Base-by-base conservation (phyloP, 2,797 vertebrate genomes). In the Xenops minutus region DNA sequence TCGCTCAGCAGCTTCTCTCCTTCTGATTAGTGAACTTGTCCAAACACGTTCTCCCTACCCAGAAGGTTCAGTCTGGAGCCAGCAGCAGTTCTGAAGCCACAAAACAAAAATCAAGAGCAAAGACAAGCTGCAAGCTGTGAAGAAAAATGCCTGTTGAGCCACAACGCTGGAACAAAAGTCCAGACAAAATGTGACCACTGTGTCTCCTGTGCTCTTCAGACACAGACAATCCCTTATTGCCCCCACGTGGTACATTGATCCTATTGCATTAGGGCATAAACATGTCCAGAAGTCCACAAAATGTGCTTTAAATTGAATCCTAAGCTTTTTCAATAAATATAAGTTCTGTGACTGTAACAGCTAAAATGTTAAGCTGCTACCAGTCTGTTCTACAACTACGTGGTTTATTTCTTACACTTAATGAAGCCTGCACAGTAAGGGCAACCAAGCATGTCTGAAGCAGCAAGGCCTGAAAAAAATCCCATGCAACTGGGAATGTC, bases 1-100 rank as follows among this genome's bases (percentile, higher is more conserved):
- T 92, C 37, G 85, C 84, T 85, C 74, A 24, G 69, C 96, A 46
- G 36, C 94, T 91, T 72, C 61, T 76, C 49, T 55, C 54, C 3
- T 87, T 13, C 43, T 37, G 39, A 61, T 66, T 9, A 43, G 11
- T 5, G 36, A n/a, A 7, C 91, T 39, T 79, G 97, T 54, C 66
- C 44, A 12, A 73, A 88, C 95, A 61, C 0, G 26, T 67, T 46
- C 73, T 54, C 44, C 52, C 41, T 62, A 18, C 55, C 46, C 85
- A 49, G 85, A 27, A 58, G 51, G 76, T 43, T 76, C 89, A 68
- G 59, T 11, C 72, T 86, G 6, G 4, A 92, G 80, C 49, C 92
- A 88, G 56, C 61, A 89, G 89, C 69, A 51, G 9, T n/a, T 78
- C 44, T 76, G 76, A 73, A 66, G 34, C 44, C 49, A 80, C 79